These are phyloP conservation scores for Parotia lawesii DNA, from an alignment of 2,113 vertebrate species.

Conservation along the genomic window DNA sequence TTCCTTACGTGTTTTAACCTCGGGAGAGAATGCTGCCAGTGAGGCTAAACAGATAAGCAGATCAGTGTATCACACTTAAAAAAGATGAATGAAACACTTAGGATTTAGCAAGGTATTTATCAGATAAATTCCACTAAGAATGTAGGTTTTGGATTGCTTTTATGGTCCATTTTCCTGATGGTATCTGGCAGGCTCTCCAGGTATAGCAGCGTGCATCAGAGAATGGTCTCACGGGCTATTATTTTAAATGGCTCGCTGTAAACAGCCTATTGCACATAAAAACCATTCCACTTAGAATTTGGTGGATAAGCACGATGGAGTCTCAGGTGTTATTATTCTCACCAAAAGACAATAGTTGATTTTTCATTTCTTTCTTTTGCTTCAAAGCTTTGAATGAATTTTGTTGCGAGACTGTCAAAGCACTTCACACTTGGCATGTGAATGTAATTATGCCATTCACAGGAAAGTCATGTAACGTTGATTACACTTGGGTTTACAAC, in stretches of 20 bases:
- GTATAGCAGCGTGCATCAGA: not conserved
- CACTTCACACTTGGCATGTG: conserved; percentile 54
- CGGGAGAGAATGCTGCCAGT: not conserved
- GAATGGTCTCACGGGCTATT: conserved; percentile 26
- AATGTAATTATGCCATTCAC: conserved; percentile 53
- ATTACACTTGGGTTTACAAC: conserved; percentile 44
- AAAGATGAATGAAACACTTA: conserved; percentile 42
- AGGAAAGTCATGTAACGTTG: conserved; percentile 36
- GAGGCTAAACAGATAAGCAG: conserved; percentile 7
- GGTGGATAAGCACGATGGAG: not conserved
- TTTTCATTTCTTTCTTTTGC: not conserved
- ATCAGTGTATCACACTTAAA: not conserved
- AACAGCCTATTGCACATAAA: conserved; percentile 20
- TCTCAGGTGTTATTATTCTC: not conserved
- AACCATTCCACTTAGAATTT: not conserved
- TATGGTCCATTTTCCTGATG: conserved; percentile 38
- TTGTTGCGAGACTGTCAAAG: not conserved
- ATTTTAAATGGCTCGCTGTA: not conserved
- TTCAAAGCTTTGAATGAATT: conserved; percentile 28
- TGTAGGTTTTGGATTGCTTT: conserved; percentile 25
- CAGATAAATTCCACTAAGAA: conserved; percentile 20
- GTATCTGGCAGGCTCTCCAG: conserved; percentile 16
- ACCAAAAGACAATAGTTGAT: conserved; percentile 8
- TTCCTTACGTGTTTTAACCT: conserved; percentile 11
- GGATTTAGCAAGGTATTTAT: conserved; percentile 46